These are phyloP conservation scores for Hirtodrosophila cameraria DNA, from an alignment of 2,888 invertebrate species.

Conservation along the genomic window DNA sequence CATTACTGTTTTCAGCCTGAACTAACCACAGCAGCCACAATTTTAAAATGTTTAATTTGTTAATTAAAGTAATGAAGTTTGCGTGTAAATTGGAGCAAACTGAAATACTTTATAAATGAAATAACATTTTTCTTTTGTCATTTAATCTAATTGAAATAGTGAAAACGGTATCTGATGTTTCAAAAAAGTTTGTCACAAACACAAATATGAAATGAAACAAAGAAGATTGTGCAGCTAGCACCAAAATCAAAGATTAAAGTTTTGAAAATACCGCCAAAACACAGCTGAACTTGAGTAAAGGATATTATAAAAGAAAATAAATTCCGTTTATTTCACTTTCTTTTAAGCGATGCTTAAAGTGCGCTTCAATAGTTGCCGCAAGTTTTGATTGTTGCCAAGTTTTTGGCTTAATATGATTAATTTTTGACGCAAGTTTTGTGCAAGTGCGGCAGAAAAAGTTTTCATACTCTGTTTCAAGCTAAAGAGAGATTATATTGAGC, in stretches of 20 bases:
- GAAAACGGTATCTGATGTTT: too few species aligned
- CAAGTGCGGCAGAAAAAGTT: slow-evolving; percentile 26
- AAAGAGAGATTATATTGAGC: too few species aligned
- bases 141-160: slow-evolving; percentile 30
- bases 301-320: background rate
- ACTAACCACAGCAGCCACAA: slow-evolving; percentile 14
- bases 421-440: slow-evolving; percentile 43
- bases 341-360: background rate
- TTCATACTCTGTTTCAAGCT: background rate
- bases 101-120: slow-evolving; percentile 1
- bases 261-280: too few species aligned
- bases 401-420: slow-evolving; percentile 58
- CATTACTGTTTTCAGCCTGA: background rate
- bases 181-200: too few species aligned
- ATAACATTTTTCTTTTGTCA: background rate
- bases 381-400: slow-evolving; percentile 65
- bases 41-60: slow-evolving; percentile 2
- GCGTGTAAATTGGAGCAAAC: slow-evolving; percentile 6
- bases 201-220: background rate
- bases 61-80: background rate
- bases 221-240: background rate
- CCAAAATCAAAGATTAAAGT: background rate
- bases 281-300: background rate
- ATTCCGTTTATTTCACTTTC: background rate
- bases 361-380: slow-evolving; percentile 34